phyloP scores from a whole-genome alignment of 53 echinoderm and acorn worm species.

The Crossaster papposus region DNA sequence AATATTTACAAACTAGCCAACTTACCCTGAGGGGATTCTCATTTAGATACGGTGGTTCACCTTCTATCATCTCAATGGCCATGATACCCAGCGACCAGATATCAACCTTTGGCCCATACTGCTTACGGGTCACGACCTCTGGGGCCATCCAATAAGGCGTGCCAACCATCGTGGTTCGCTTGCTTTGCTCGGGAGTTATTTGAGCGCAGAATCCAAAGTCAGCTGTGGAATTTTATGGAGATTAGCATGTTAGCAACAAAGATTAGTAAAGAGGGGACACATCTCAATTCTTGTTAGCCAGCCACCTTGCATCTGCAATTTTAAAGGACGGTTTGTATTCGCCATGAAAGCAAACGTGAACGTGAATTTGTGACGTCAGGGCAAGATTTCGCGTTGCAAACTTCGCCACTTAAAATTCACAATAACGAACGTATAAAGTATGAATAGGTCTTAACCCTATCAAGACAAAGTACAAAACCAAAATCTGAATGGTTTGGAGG shows the following conservation, averaged over 20 bases:
- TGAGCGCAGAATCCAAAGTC: constrained; percentile 99
- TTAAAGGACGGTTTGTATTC: too few relatives aligned
- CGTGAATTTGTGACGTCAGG: too few relatives aligned
- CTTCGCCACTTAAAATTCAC: too few relatives aligned
- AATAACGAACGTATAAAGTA: too few relatives aligned
- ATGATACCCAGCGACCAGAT: constrained; percentile 98
- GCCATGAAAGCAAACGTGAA: too few relatives aligned
- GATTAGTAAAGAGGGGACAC: too few relatives aligned
- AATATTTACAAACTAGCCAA: neutral
- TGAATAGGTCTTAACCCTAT: neutral
- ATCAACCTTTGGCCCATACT: constrained; percentile 98
- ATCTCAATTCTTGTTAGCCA: too few relatives aligned
- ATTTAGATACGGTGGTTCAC: constrained; percentile 97
- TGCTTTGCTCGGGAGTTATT: constrained; percentile 97
- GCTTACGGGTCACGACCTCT: constrained; percentile 98
- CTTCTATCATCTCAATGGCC: constrained; percentile 99
- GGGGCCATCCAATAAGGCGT: constrained; percentile 99
- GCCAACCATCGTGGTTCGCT: constrained; percentile 98
- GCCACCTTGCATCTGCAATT: too few relatives aligned
- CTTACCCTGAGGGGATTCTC: constrained; percentile 98
- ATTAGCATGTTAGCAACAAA: neutral
- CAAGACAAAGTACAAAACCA: neutral
- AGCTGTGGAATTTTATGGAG: constrained; percentile 59
- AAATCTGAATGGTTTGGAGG: neutral
- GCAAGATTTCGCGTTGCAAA: too few relatives aligned